Evolutionary conservation across 2,113 vertebrate species (phyloP).

Genomic region (Vireo altiloquus): DNA sequence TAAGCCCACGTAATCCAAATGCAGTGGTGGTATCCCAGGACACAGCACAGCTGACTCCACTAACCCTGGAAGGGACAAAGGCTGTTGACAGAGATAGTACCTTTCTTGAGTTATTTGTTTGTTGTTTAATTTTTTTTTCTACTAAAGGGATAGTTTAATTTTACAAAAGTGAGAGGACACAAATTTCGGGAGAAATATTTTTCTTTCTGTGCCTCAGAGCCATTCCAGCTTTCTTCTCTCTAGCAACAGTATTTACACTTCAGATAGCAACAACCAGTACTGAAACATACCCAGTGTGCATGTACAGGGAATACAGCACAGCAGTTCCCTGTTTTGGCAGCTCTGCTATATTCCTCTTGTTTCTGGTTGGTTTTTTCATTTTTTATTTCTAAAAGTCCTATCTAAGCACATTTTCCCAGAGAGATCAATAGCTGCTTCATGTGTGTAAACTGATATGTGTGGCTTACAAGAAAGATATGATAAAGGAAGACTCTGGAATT

Average conservation of each 20-base stretch:
- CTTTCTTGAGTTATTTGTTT: background rate
- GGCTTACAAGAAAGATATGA: background rate
- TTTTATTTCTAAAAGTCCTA: background rate
- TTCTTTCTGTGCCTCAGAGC: background rate
- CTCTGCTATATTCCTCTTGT: background rate
- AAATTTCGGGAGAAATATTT: background rate
- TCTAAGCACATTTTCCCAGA: background rate
- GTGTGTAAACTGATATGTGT: conserved; percentile 12
- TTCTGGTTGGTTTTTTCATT: background rate
- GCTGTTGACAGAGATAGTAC: background rate
- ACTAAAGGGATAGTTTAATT: background rate
- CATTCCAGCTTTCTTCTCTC: background rate
- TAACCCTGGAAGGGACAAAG: background rate
- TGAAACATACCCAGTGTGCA: background rate
- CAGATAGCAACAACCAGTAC: background rate
- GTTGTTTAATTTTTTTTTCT: background rate
- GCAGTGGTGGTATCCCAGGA: background rate
- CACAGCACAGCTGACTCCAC: background rate
- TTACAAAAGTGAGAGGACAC: background rate
- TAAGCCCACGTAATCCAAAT: background rate
- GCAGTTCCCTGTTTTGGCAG: background rate
- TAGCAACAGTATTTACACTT: background rate
- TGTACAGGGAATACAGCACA: background rate
- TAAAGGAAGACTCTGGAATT: background rate
- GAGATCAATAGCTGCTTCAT: conserved; percentile 24